Base-by-base conservation (phyloP, 2,113 vertebrate genomes). In the Calidris pugnax region DNA sequence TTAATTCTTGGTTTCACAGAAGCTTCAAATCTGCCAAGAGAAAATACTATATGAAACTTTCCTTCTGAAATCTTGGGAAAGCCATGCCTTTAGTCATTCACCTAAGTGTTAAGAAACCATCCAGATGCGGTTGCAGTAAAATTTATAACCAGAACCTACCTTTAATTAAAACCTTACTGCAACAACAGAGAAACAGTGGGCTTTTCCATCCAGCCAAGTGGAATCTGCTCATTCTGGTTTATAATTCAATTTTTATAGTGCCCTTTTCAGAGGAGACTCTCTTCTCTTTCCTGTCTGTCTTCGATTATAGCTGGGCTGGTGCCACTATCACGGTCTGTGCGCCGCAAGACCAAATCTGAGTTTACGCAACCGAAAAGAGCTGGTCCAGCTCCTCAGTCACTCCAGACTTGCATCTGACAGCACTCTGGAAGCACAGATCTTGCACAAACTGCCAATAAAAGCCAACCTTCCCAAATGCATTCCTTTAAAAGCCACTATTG, bases 401-500 rank as follows among this genome's bases (percentile, higher is more conserved):
- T 96, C 79, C 77, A 96, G 87, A 89, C 91, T 95, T 97, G 67
- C 77, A 87, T 92, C 77, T 97, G 95, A 95, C 93, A 95, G 94
- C 62, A 47, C 88, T 90, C 82, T 94, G 87, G 94, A 93, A 97
- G 51, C 51, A 86, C 62, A 95, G 85, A 94, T 73, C 63, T 90
- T 80, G 60, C 89, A 95, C 63, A 85, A 95, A 78, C 50, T 93
- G 90, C 95, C 95, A 92, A 80, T 97, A 97, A 97, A 96, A 97
- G 82, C 87, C 94, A 96, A 80, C 81, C 63, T 97, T 96, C 88
- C 74, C 82, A 73, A 91, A 33, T 76, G 68, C 80, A 81, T 97
- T 95, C 92, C 91, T 92, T 96, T 88, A 82, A 97, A 97, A 95
- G 91, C 93, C 97, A 62, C 94, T 90, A 96, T 97, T 97, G 93